phyloP scores from a whole-genome alignment of 2,797 vertebrate species.

The Onychomys arenicola region DNA sequence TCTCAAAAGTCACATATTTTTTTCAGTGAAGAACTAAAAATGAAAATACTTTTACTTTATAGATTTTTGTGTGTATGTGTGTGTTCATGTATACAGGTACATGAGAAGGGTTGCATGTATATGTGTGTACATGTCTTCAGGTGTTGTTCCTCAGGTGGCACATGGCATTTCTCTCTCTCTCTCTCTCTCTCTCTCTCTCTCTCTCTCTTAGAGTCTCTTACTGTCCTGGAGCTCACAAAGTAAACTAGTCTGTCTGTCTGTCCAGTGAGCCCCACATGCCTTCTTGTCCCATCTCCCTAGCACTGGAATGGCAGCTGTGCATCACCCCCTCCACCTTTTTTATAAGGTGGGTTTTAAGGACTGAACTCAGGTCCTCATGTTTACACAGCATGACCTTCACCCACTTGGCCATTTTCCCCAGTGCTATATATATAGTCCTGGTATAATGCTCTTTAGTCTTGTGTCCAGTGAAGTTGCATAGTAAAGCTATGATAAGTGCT shows the following conservation, averaged over 20 bases:
- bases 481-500: slow-evolving; percentile 78
- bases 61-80: not conserved
- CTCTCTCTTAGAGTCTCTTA: not conserved
- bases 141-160: not conserved
- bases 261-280: not conserved
- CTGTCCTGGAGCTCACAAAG: not conserved
- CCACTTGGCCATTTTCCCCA: not conserved
- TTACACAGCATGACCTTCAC: not conserved
- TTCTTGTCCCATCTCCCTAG: not conserved
- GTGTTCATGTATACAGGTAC: not conserved
- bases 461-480: slow-evolving; percentile 66
- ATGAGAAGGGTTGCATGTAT: not conserved
- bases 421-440: not conserved
- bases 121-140: not conserved
- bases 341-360: not conserved
- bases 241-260: not conserved
- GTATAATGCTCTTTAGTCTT: slow-evolving; percentile 64
- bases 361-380: not conserved
- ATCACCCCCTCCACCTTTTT: not conserved
- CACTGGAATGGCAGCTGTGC: not conserved
- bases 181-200: too few relatives aligned
- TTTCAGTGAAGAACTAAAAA: slow-evolving; percentile 27
- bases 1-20: not conserved
- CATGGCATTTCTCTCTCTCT: too few relatives aligned
- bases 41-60: slow-evolving; percentile 15